phyloP scores from a whole-genome alignment of 2,797 vertebrate genomes.

The Intellagama lesueurii region DNA sequence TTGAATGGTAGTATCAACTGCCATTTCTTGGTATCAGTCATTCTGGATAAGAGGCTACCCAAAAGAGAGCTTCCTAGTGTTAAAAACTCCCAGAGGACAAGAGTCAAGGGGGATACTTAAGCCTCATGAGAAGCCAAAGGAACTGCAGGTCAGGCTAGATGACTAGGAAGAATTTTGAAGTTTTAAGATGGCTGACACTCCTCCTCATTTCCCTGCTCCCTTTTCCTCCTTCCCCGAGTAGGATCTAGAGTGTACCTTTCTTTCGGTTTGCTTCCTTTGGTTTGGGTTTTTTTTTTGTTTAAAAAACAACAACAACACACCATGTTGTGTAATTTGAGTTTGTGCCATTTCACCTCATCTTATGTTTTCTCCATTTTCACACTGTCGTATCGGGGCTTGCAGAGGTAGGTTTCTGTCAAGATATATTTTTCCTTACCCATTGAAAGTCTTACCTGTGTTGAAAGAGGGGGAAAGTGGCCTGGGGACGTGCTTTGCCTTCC shows the following conservation, averaged over 20 bases:
- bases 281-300: conserved; percentile 27
- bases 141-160: not conserved
- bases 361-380: conserved; percentile 97
- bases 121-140: not conserved
- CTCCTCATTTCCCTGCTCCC: not conserved
- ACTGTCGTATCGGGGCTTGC: conserved; percentile 90
- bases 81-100: too few relatives aligned
- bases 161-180: not conserved
- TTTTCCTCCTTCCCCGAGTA: not conserved
- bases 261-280: conserved; percentile 56
- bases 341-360: conserved; percentile 93
- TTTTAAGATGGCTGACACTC: not conserved
- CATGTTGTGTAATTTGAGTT: conserved; percentile 78
- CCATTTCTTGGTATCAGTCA: not conserved
- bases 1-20: too few relatives aligned
- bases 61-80: not conserved
- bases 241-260: conserved; percentile 40
- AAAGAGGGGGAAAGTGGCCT: not conserved
- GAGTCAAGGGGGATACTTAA: not conserved
- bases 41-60: not conserved
- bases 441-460: conserved; percentile 17
- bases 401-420: conserved; percentile 92
- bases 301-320: not conserved
- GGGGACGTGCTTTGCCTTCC: not conserved
- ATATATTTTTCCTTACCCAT: not conserved